Conservation (phyloP, 92 coral and sea anemone species). For the Epizoanthus fatuus region DNA sequence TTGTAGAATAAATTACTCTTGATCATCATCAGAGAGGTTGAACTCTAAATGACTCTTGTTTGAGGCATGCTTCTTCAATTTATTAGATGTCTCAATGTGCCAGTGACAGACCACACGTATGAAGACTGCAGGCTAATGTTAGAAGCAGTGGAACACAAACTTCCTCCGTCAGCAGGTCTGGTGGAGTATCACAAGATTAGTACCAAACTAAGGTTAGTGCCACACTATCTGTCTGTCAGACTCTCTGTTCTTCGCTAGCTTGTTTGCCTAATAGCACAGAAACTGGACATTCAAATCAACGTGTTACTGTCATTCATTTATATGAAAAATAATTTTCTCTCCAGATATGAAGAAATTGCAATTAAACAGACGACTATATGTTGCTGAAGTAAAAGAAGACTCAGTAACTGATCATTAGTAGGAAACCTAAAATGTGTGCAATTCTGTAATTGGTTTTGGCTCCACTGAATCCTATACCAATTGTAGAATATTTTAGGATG, state of each 20-base stretch:
- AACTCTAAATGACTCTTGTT: neutral
- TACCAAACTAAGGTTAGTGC: constrained; percentile 74
- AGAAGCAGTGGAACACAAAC: constrained; percentile 77
- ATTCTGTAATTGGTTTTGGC: too few species aligned
- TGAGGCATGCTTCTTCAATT: neutral
- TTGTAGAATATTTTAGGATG: too few species aligned
- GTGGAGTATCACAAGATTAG: constrained; percentile 91
- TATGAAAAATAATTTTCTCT: neutral
- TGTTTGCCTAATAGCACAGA: neutral
- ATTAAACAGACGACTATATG: too few species aligned
- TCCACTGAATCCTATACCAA: too few species aligned
- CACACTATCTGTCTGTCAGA: neutral
- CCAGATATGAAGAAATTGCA: neutral
- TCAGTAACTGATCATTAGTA: too few species aligned
- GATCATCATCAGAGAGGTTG: too few species aligned
- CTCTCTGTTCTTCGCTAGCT: neutral
- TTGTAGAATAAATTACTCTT: too few species aligned
- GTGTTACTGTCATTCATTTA: neutral
- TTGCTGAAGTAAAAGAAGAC: too few species aligned
- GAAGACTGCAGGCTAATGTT: constrained; percentile 88
- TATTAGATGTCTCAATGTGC: constrained; percentile 66
- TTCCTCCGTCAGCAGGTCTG: constrained; percentile 81
- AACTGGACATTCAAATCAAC: too few species aligned
- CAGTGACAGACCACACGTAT: constrained; percentile 87
- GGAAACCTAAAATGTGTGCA: too few species aligned